Percentiles rank a stretch among this genome's conserved stretches.
Evolutionary conservation across 2,888 invertebrate species (phyloP).

Genomic region (Patella ulyssiponensis): DNA sequence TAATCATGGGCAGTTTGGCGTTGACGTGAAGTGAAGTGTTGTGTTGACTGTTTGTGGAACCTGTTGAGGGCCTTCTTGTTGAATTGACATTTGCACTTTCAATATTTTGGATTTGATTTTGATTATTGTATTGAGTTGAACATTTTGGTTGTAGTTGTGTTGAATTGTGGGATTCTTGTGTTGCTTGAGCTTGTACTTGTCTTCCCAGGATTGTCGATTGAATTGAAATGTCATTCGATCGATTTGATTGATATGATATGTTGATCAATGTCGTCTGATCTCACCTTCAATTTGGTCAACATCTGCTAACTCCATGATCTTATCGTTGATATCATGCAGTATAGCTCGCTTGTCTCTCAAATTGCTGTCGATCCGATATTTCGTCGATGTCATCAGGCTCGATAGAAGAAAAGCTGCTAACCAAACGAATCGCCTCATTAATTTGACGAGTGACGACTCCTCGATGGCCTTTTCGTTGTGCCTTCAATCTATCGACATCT

Average conservation of each 20-base stretch:
- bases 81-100: not conserved
- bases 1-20: not conserved
- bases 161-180: not conserved
- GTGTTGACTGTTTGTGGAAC: not conserved
- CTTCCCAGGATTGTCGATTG: not conserved
- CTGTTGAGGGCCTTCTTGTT: not conserved
- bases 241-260: not conserved
- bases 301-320: not conserved
- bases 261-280: not conserved
- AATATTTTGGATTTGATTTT: not conserved
- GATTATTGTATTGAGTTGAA: not conserved
- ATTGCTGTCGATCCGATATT: not conserved
- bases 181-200: not conserved
- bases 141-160: not conserved
- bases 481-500: constrained; percentile 7
- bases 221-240: not conserved
- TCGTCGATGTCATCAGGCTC: not conserved
- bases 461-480: not conserved
- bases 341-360: not conserved
- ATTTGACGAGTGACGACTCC: not conserved
- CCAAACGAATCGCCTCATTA: not conserved
- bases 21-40: not conserved
- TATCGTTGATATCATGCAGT: not conserved
- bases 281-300: not conserved
- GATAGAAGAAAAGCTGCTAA: not conserved